A percentile compares a stretch with the other conserved stretches of the same genome.
Conservation (phyloP, 2,113 vertebrate genomes). For the Ctenodactylus gundi region DNA sequence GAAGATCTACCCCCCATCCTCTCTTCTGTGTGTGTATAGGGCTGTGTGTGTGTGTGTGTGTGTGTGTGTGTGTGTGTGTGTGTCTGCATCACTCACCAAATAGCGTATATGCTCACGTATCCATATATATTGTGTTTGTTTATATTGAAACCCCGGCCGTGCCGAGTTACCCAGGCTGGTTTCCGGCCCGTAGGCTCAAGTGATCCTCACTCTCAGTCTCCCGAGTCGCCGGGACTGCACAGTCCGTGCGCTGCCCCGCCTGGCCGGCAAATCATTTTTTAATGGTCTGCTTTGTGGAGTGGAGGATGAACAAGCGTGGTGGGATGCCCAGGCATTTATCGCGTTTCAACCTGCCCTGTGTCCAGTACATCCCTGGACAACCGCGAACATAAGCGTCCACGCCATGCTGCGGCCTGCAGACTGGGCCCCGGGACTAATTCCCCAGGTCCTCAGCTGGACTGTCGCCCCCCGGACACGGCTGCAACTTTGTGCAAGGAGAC, state of each 20-base stretch:
- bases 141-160: background rate
- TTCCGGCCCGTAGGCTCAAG: background rate
- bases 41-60: too few relatives aligned
- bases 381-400: background rate
- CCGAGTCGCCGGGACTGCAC: background rate
- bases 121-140: background rate
- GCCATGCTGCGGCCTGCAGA: background rate
- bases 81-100: too few relatives aligned
- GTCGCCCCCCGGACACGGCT: background rate
- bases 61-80: too few relatives aligned
- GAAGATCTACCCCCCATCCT: too few relatives aligned
- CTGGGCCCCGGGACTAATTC: background rate
- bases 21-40: too few relatives aligned
- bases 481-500: background rate
- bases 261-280: background rate
- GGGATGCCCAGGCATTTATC: background rate
- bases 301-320: background rate
- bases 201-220: background rate
- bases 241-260: background rate
- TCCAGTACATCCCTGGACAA: background rate
- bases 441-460: fast-evolving
- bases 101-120: too few relatives aligned
- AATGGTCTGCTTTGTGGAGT: background rate
- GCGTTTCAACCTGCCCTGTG: background rate
- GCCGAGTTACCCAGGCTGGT: background rate